A percentile compares a stretch with the other conserved stretches of the same genome.
phyloP scores from a whole-genome alignment of 2,113 vertebrate species.

The Elgaria multicarinata region DNA sequence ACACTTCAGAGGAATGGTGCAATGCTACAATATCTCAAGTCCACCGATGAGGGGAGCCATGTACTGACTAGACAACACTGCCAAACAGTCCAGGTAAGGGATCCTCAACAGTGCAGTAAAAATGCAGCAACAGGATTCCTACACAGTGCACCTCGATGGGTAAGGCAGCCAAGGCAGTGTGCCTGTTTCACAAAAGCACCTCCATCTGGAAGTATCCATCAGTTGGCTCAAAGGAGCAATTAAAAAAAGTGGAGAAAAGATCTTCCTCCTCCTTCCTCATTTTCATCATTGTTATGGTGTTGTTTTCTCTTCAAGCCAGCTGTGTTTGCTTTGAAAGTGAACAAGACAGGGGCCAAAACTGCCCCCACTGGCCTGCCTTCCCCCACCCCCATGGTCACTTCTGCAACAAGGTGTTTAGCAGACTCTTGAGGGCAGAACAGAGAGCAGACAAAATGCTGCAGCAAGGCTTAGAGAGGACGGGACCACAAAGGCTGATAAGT shows the following conservation, averaged over 20 bases:
- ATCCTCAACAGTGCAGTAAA: background rate
- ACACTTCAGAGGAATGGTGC: background rate
- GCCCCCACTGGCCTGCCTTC: background rate
- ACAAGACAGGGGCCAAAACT: conserved; percentile 22
- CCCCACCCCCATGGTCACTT: conserved; percentile 52
- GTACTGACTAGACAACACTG: background rate
- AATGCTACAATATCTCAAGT: background rate
- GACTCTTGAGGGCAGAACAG: conserved; percentile 33
- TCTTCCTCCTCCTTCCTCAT: conserved; percentile 7
- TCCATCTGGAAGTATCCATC: background rate
- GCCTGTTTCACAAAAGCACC: background rate
- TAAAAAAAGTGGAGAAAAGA: conserved; percentile 40
- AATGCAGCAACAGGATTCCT: background rate
- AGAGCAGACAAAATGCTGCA: background rate
- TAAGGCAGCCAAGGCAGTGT: too few species aligned
- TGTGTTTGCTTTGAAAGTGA: conserved; percentile 44
- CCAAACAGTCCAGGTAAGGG: background rate
- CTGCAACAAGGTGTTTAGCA: conserved; percentile 45
- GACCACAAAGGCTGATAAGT: background rate
- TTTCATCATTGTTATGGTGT: conserved; percentile 6
- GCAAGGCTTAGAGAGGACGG: background rate
- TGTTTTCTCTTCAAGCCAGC: conserved; percentile 44
- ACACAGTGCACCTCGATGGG: background rate
- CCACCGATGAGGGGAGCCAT: background rate
- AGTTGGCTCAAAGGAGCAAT: background rate